These are phyloP conservation scores for Megalurothrips usitatus DNA, from an alignment of 2,888 invertebrate species.

Conservation along the genomic window DNA sequence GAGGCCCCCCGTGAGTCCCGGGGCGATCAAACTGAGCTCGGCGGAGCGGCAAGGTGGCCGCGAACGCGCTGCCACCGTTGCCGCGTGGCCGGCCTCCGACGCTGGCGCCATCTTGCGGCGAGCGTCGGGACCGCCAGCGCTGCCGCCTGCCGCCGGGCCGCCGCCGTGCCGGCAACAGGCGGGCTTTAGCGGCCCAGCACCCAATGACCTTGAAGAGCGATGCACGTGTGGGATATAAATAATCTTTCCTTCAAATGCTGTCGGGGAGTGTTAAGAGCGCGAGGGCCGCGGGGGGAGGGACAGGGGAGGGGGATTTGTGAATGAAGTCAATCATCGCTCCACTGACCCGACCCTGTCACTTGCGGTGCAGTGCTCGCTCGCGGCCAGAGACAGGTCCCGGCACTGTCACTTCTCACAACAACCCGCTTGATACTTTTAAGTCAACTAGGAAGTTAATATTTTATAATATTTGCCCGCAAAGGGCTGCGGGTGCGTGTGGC, in stretches of 20 bases:
- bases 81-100: constrained; percentile 5
- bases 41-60: neutral
- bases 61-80: constrained; percentile 1
- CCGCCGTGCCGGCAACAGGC: constrained; percentile 10
- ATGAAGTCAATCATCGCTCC: neutral
- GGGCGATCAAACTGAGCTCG: neutral
- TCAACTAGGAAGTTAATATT: too few species aligned
- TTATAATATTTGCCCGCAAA: too few species aligned
- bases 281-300: neutral
- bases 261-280: neutral
- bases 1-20: too few species aligned
- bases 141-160: neutral
- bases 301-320: neutral
- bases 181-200: constrained; percentile 7
- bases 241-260: constrained; percentile 22
- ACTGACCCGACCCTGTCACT: too few species aligned
- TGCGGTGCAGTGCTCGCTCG: too few species aligned
- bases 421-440: too few species aligned
- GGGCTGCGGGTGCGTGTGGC: too few species aligned
- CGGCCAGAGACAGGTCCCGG: too few species aligned
- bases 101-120: constrained; percentile 13
- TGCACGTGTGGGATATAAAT: constrained; percentile 26
- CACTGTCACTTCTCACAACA: too few species aligned
- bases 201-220: constrained; percentile 16
- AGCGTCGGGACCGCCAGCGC: neutral